Evolutionary conservation across 2,797 vertebrate genomes (phyloP), one percentile per base, ranked within the genome.

Genomic region (Spizella passerina): DNA sequence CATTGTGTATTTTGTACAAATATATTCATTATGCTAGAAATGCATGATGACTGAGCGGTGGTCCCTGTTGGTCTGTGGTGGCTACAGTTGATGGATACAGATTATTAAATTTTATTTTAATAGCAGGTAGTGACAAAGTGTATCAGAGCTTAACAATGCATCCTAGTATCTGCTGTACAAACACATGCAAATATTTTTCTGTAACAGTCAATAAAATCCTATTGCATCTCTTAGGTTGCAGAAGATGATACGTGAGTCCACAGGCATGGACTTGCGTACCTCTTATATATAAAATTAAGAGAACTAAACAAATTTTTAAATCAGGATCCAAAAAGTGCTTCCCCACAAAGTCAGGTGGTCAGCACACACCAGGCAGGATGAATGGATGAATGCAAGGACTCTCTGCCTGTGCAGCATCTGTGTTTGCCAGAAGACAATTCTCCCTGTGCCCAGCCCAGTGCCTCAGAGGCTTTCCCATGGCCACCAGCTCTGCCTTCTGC

Each of bases 21-120:
- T 77, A 47, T 27, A 66, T 81, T 92, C 69, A 71, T 92, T 95
- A 86, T 47, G 26, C 47, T 79, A 39, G 87, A 83, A 90, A 57
- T 26, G 12, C 4, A 29, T n/a, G 55, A 86, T 86, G 76, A 68
- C 70, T 92, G 81, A 93, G 82, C 12, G 13, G 59, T 57, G 39
- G 66, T 92, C 83, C 83, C 78, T 70, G 46, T 69, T 94, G 92
- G 83, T 92, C 75, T 79, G 6, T 30, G 53, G 55, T 84, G 68
- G 86, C 73, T 86, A 30, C 63, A 92, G 56, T 4, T 95, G 88
- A 93, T 76, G 65, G 92, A 90, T 89, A 86, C 53, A 95, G 85
- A 93, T 94, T 94, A 95, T 87, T 93, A 82, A 83, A 83, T 88
- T 86, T 80, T 85, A 61, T 87, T 86, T 94, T 95, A 95, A 88